phyloP scores from a whole-genome alignment of 2,113 vertebrate genomes.

The Balaeniceps rex region DNA sequence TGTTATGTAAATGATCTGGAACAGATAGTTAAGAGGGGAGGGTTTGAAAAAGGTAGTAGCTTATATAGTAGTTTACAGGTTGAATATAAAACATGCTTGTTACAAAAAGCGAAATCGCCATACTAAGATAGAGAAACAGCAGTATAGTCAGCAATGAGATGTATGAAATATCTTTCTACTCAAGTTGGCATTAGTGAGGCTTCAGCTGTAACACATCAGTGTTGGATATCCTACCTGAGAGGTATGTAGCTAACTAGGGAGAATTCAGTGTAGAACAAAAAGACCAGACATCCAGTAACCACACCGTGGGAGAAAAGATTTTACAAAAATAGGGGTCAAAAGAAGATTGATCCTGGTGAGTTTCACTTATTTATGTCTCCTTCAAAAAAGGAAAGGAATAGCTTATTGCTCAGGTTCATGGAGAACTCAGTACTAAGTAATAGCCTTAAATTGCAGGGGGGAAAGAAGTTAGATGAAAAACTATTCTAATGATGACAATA shows the following conservation, averaged over 20 bases:
- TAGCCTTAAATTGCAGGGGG: background rate
- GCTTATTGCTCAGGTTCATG: background rate
- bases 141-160: background rate
- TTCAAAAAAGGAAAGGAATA: background rate
- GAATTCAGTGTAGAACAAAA: background rate
- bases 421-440: background rate
- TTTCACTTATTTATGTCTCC: background rate
- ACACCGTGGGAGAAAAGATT: background rate
- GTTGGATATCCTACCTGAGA: background rate
- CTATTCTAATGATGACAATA: background rate
- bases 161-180: background rate
- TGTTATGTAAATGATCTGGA: background rate
- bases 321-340: background rate
- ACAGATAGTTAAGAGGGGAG: background rate
- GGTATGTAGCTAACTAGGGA: background rate
- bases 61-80: background rate
- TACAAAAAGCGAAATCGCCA: background rate
- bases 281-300: background rate
- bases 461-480: background rate
- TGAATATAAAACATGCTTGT: background rate
- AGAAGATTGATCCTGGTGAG: background rate
- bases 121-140: background rate
- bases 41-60: background rate
- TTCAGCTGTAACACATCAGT: background rate
- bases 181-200: background rate